A percentile compares a stretch with the other conserved stretches of the same genome.
Evolutionary conservation across 2,888 invertebrate species (phyloP).

Genomic region (Caenorhabditis japonica): DNA sequence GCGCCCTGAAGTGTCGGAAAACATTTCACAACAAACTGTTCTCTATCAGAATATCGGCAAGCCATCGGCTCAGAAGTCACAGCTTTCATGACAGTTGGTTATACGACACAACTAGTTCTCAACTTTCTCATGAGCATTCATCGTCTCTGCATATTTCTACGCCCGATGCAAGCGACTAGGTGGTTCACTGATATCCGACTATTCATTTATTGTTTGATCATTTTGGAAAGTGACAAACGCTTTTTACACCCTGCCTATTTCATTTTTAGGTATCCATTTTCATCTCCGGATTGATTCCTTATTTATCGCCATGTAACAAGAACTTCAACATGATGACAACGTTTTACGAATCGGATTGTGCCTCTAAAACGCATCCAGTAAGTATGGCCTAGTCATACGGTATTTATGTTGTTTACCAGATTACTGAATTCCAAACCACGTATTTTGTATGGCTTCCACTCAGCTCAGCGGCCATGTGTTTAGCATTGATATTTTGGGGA

Average conservation of each 20-base stretch:
- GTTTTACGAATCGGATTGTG: no score
- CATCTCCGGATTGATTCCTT: no score
- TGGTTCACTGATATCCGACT: neutral
- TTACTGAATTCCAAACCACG: slow-evolving; percentile 12
- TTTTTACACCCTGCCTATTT: no score
- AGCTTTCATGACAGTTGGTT: slow-evolving; percentile 6
- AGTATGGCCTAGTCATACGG: neutral
- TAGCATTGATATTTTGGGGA: neutral
- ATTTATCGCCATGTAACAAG: no score
- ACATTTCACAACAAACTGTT: no score
- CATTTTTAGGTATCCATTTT: no score
- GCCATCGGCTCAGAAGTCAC: slow-evolving; percentile 14
- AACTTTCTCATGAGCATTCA: slow-evolving; percentile 31
- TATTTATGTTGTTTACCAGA: neutral
- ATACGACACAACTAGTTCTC: slow-evolving; percentile 21
- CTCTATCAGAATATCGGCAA: slow-evolving; percentile 14
- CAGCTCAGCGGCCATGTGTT: neutral
- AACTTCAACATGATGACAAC: no score
- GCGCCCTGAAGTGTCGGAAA: no score
- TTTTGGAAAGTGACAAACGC: neutral
- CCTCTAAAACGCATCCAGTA: no score
- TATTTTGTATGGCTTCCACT: slow-evolving; percentile 8
- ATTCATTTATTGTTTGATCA: slow-evolving; percentile 4
- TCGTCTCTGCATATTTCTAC: slow-evolving; percentile 12
- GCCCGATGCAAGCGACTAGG: slow-evolving; percentile 4